These are phyloP conservation scores for Gymnocheta viridis DNA, from an alignment of 2,888 invertebrate species.

Conservation along the genomic window DNA sequence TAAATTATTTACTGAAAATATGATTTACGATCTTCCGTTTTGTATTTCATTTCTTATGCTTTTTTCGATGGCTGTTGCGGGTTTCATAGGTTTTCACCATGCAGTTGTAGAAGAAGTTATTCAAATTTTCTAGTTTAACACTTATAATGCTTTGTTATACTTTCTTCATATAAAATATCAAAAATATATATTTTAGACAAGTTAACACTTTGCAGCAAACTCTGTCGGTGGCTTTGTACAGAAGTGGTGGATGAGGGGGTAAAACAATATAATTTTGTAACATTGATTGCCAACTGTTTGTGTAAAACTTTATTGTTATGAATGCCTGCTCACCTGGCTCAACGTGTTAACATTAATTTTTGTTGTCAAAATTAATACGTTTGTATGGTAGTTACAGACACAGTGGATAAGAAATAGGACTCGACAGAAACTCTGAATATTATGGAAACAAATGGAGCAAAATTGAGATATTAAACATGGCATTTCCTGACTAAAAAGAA, in stretches of 20 bases:
- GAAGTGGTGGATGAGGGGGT: not conserved
- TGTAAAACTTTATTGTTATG: conserved; percentile 47
- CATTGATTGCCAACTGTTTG: conserved; percentile 61
- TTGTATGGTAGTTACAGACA: not conserved
- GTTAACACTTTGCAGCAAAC: conserved; percentile 66
- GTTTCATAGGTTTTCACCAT: conserved; percentile 34
- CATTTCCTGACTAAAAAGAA: too few species aligned
- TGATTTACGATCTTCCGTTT: conserved; percentile 73
- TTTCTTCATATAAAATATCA: conserved; percentile 22
- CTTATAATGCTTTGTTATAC: conserved; percentile 39
- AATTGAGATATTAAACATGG: not conserved
- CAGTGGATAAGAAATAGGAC: not conserved
- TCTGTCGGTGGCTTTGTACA: not conserved
- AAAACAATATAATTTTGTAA: conserved; percentile 47
- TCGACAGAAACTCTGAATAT: not conserved
- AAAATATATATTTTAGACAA: conserved; percentile 55
- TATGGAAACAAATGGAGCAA: not conserved
- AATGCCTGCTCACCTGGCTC: conserved; percentile 48
- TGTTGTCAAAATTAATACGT: not conserved
- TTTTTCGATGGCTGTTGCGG: conserved; percentile 12
- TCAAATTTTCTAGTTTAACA: conserved; percentile 53
- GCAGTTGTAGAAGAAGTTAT: conserved; percentile 44
- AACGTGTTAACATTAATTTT: conserved; percentile 59
- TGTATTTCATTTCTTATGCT: conserved; percentile 28
- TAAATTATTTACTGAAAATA: conserved; percentile 65